phyloP scores from a whole-genome alignment of 2,888 invertebrate species.

The Nowickia ferox region DNA sequence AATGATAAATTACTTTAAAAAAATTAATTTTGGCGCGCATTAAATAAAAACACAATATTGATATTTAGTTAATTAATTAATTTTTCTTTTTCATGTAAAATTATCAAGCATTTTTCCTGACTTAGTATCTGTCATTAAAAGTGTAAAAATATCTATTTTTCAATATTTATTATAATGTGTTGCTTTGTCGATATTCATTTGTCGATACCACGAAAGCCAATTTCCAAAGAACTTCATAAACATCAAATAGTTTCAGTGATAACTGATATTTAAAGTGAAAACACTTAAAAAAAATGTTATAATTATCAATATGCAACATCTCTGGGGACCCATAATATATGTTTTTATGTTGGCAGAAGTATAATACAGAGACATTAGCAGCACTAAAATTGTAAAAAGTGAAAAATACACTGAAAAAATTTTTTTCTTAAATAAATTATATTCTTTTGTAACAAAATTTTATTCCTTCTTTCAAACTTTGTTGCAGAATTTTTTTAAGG shows the following conservation, averaged over 20 bases:
- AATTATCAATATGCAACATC: constrained; percentile 82
- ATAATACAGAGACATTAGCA: constrained; percentile 4
- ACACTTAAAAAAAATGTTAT: constrained; percentile 75
- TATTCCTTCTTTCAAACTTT: too few relatives aligned
- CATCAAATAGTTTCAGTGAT: constrained; percentile 47
- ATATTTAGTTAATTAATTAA: too few relatives aligned
- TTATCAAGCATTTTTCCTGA: neutral
- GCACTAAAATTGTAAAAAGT: constrained; percentile 18
- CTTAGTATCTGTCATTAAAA: neutral
- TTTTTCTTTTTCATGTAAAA: neutral
- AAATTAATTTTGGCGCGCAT: too few relatives aligned
- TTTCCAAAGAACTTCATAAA: constrained; percentile 55
- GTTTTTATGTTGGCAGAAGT: neutral
- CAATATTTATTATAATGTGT: constrained; percentile 24
- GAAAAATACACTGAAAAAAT: constrained; percentile 74
- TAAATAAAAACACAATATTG: too few relatives aligned
- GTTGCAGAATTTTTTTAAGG: too few relatives aligned
- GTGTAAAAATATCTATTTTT: constrained; percentile 1
- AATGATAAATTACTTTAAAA: too few relatives aligned
- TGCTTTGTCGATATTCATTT: constrained; percentile 42
- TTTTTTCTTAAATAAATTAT: neutral
- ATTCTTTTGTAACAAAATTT: neutral
- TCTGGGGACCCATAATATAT: constrained; percentile 73
- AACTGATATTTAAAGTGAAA: constrained; percentile 53
- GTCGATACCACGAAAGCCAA: constrained; percentile 33